phyloP scores from a whole-genome alignment of 2,113 vertebrate species.

The Pica pica region DNA sequence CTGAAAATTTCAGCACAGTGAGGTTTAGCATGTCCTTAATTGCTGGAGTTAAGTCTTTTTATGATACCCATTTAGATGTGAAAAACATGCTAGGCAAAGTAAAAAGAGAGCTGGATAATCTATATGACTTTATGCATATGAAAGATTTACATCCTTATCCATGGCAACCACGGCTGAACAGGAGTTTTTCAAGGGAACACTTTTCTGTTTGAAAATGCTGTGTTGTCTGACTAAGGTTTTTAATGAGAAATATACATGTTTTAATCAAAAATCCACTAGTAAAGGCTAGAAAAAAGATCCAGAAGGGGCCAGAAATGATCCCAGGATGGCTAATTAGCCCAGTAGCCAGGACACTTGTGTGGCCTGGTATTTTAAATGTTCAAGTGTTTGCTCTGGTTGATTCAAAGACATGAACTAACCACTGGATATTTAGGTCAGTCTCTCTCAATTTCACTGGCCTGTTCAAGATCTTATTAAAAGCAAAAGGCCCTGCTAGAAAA shows the following conservation, averaged over 20 bases:
- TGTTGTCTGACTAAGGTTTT: background rate
- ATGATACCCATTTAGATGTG: background rate
- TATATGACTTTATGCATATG: background rate
- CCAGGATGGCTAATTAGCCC: background rate
- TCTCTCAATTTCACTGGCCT: background rate
- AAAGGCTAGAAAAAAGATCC: background rate
- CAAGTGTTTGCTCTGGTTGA: background rate
- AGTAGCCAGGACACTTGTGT: background rate
- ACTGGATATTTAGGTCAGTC: background rate
- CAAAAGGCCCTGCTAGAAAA: background rate
- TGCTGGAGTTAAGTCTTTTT: background rate
- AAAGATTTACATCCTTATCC: constrained; percentile 24
- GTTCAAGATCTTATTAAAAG: background rate
- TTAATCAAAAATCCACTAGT: background rate
- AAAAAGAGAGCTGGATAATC: background rate
- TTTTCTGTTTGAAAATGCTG: background rate
- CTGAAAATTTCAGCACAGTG: background rate
- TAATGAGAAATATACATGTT: background rate
- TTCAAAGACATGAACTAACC: background rate
- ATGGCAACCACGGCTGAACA: constrained; percentile 25
- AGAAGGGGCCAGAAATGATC: background rate
- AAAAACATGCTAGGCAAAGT: background rate
- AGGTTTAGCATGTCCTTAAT: background rate
- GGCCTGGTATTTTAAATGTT: background rate
- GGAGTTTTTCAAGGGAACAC: background rate